phyloP scores from a whole-genome alignment of 2,113 vertebrate genomes.

The Pithys albifrons region DNA sequence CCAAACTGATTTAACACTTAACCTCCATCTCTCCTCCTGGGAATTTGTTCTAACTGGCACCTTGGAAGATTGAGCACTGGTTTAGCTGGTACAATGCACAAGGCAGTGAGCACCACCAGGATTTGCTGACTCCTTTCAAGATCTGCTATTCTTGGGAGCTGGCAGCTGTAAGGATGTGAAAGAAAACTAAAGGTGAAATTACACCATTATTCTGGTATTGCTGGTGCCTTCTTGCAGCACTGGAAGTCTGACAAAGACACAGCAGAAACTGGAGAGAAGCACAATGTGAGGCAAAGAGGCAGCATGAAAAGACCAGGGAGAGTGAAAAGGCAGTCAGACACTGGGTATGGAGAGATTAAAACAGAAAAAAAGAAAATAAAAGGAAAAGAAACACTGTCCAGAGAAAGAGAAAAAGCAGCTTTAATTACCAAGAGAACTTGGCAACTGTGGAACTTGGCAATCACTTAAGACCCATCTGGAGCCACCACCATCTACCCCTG shows the following conservation, averaged over 20 bases:
- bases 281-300: background rate
- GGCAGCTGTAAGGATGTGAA: background rate
- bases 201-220: background rate
- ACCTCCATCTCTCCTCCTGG: background rate
- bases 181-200: background rate
- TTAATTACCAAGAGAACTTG: background rate
- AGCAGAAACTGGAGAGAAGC: background rate
- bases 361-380: rapidly evolving
- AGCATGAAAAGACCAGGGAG: background rate
- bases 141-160: background rate
- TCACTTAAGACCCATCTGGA: background rate
- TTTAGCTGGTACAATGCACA: background rate
- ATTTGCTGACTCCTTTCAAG: background rate
- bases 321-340: background rate
- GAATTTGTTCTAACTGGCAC: background rate
- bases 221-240: background rate
- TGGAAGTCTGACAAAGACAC: background rate
- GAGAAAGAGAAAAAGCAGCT: background rate
- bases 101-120: background rate
- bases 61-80: background rate
- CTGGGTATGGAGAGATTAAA: rapidly evolving
- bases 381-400: background rate
- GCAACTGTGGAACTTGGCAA: background rate
- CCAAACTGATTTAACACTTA: background rate
- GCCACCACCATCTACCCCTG: background rate